These are phyloP conservation scores for Sceliomorpha sp. DNA, from an alignment of 2,888 invertebrate species.

Conservation along the genomic window DNA sequence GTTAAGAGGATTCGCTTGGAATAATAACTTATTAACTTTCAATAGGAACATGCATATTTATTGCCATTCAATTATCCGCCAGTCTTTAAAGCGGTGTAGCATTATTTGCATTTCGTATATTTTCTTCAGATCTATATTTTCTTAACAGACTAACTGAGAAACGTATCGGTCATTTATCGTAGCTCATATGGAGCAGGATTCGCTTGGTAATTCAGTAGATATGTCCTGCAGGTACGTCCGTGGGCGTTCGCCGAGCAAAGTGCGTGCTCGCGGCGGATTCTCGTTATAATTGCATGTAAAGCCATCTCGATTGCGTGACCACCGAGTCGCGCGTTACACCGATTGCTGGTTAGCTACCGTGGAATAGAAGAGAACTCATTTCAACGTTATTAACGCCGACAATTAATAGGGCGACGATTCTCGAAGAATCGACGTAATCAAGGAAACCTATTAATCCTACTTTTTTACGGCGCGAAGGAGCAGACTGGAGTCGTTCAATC, in stretches of 20 bases:
- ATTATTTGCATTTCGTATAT: slow-evolving; percentile 48
- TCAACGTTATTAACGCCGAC: slow-evolving; percentile 64
- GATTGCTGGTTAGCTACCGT: slow-evolving; percentile 55
- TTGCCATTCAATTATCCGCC: slow-evolving; percentile 43
- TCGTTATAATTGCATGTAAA: slow-evolving; percentile 73
- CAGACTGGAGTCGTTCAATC: slow-evolving; percentile 26
- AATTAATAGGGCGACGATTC: slow-evolving; percentile 67
- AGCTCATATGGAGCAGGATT: slow-evolving; percentile 44
- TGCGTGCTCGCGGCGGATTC: slow-evolving; percentile 73
- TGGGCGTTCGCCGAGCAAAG: slow-evolving; percentile 55
- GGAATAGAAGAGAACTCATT: slow-evolving; percentile 24
- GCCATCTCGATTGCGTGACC: slow-evolving; percentile 73
- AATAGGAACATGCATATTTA: slow-evolving; percentile 53
- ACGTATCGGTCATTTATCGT: slow-evolving; percentile 34
- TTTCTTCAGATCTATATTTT: slow-evolving; percentile 43
- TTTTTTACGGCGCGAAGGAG: slow-evolving; percentile 23
- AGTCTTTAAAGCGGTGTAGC: slow-evolving; percentile 32
- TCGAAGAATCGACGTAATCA: slow-evolving; percentile 49
- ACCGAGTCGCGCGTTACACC: slow-evolving; percentile 46
- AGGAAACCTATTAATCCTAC: slow-evolving; percentile 50
- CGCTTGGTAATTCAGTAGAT: slow-evolving; percentile 28
- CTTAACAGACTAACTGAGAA: slow-evolving; percentile 27
- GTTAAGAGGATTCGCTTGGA: slow-evolving; percentile 29
- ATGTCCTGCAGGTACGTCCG: slow-evolving; percentile 50
- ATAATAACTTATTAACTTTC: slow-evolving; percentile 52